Conservation (phyloP, 2,888 invertebrate species). For the Diarsia dahlii region DNA sequence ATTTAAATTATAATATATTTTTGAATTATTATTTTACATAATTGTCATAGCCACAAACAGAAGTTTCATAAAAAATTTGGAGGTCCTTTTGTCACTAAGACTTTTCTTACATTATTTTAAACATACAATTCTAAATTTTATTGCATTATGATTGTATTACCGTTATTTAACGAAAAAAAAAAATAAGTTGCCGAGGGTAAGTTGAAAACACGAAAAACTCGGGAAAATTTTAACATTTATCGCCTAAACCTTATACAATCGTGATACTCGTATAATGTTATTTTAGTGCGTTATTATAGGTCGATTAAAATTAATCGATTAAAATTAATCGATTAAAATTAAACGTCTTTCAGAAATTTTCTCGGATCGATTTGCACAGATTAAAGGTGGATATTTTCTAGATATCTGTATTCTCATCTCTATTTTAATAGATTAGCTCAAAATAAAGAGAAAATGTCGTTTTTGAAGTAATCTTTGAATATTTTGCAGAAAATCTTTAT, state of each 20-base stretch:
- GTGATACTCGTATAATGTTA: neutral
- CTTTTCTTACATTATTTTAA: neutral
- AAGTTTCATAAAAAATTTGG: neutral
- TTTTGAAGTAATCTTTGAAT: too few relatives aligned
- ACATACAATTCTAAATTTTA: neutral
- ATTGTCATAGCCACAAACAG: neutral
- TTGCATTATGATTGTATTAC: neutral
- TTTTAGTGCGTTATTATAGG: too few relatives aligned
- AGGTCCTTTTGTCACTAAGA: neutral
- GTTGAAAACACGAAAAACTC: neutral
- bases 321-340: neutral
- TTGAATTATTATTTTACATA: neutral
- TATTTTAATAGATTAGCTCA: too few relatives aligned
- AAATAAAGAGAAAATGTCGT: neutral
- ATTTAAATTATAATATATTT: too few relatives aligned
- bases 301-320: neutral
- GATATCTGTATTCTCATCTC: neutral
- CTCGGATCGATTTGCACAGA: too few relatives aligned
- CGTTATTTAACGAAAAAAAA: neutral
- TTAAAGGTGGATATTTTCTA: too few relatives aligned
- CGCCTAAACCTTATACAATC: neutral
- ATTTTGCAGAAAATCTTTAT: neutral
- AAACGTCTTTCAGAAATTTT: neutral
- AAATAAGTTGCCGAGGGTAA: slow-evolving; percentile 21
- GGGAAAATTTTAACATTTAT: neutral